A percentile compares a stretch with the other conserved stretches of the same genome.
Conservation (phyloP, 2,888 invertebrate species). For the Parapristionchus giblindavisi region DNA sequence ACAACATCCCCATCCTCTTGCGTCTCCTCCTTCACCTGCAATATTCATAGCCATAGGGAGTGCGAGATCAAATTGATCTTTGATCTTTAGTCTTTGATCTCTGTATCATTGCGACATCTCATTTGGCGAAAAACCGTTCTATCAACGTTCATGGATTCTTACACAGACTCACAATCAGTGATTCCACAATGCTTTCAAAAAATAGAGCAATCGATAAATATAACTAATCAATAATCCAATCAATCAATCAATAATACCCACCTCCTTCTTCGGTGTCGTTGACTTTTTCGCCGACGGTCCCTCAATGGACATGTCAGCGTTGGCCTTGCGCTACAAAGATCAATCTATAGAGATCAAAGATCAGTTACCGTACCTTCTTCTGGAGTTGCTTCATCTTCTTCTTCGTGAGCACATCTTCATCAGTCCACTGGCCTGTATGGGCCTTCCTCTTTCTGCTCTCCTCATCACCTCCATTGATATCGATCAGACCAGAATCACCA, state of each 20-base stretch:
- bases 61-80: not conserved
- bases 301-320: constrained; percentile 12
- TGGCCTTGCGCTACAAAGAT: not conserved
- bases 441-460: constrained; percentile 15
- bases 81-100: not conserved
- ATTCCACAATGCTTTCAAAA: too few relatives aligned
- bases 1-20: constrained; percentile 28
- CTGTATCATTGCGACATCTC: not conserved
- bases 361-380: constrained; percentile 38
- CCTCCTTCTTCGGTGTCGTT: not conserved
- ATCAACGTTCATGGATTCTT: too few relatives aligned
- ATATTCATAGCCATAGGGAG: not conserved
- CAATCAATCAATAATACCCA: not conserved
- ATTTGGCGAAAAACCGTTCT: too few relatives aligned
- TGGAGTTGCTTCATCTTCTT: constrained; percentile 50
- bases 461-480: not conserved
- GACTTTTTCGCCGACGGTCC: constrained; percentile 29
- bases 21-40: constrained; percentile 11
- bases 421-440: too few relatives aligned
- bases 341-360: not conserved
- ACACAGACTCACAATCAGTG: too few relatives aligned
- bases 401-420: constrained; percentile 51
- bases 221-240: too few relatives aligned
- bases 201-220: too few relatives aligned
- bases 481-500: not conserved